phyloP scores from a whole-genome alignment of 2,113 vertebrate genomes.

The Peromyscus maniculatus region DNA sequence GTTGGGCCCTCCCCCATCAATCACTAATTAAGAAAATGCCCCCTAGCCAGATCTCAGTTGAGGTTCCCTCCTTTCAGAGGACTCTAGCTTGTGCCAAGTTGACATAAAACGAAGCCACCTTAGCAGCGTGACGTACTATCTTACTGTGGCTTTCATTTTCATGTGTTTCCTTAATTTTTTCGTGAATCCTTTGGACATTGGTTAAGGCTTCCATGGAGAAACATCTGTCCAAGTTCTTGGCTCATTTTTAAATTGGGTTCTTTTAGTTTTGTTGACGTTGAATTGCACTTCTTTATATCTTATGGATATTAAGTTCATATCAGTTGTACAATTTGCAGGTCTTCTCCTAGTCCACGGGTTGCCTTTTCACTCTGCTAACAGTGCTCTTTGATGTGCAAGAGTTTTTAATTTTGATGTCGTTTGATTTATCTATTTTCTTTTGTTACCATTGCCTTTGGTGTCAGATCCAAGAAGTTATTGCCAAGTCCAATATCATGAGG shows the following conservation, averaged over 20 bases:
- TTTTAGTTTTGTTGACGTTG: conserved; percentile 4
- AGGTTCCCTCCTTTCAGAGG: not conserved
- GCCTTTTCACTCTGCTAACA: conserved; percentile 11
- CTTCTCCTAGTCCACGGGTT: not conserved
- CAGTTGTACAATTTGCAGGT: not conserved
- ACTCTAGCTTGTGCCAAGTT: not conserved
- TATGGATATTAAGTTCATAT: not conserved
- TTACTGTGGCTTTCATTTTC: conserved; percentile 9
- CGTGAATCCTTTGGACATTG: not conserved
- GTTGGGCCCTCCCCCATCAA: not conserved
- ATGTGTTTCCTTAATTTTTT: not conserved
- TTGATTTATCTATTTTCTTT: conserved; percentile 20
- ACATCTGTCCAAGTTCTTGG: not conserved
- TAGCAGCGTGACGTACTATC: not conserved
- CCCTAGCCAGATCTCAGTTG: not conserved
- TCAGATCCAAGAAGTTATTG: conserved; percentile 49
- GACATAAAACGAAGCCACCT: not conserved
- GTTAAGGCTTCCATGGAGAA: not conserved
- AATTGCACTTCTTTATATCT: not conserved
- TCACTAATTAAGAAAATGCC: not conserved
- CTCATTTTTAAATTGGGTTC: conserved; percentile 8
- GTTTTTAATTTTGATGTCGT: not conserved
- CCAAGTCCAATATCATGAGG: conserved; percentile 25
- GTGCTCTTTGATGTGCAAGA: not conserved
- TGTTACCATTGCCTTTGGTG: conserved; percentile 24